phyloP scores from a whole-genome alignment of 2,797 vertebrate species.

The Paratrypauchen microcephalus region DNA sequence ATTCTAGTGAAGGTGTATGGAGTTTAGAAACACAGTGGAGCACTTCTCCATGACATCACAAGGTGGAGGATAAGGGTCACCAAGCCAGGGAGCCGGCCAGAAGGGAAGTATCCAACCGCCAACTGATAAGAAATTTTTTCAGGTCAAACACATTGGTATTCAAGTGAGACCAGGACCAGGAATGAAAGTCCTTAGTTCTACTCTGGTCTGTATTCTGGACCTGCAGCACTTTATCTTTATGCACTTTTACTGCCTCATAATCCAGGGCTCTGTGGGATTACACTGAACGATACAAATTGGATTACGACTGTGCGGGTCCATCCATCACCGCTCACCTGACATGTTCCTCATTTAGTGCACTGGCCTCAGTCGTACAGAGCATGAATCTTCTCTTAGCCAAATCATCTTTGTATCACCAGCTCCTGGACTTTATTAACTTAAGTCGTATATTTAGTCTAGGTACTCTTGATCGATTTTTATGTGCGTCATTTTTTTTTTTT shows the following conservation, averaged over 20 bases:
- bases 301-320: slow-evolving; percentile 75
- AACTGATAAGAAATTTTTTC: too few species aligned
- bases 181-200: background rate
- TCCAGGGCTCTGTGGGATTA: slow-evolving; percentile 46
- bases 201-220: background rate
- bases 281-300: slow-evolving; percentile 68
- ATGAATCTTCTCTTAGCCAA: slow-evolving; percentile 48
- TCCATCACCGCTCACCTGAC: slow-evolving; percentile 71
- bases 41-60: too few species aligned
- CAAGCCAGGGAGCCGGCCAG: too few species aligned
- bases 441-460: slow-evolving; percentile 19
- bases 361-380: slow-evolving; percentile 42
- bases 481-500: background rate
- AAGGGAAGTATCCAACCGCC: too few species aligned
- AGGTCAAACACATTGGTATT: too few species aligned
- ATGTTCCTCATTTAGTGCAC: slow-evolving; percentile 68
- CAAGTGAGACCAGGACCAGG: too few species aligned
- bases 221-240: slow-evolving; percentile 8
- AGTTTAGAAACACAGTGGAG: too few species aligned
- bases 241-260: slow-evolving; percentile 34
- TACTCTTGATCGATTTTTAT: slow-evolving; percentile 10
- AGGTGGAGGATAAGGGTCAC: too few species aligned
- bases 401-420: slow-evolving; percentile 23
- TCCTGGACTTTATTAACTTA: slow-evolving; percentile 15
- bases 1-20: too few species aligned